Conservation (phyloP, 1,140 invertebrate genomes). For the Ericerus pela region DNA sequence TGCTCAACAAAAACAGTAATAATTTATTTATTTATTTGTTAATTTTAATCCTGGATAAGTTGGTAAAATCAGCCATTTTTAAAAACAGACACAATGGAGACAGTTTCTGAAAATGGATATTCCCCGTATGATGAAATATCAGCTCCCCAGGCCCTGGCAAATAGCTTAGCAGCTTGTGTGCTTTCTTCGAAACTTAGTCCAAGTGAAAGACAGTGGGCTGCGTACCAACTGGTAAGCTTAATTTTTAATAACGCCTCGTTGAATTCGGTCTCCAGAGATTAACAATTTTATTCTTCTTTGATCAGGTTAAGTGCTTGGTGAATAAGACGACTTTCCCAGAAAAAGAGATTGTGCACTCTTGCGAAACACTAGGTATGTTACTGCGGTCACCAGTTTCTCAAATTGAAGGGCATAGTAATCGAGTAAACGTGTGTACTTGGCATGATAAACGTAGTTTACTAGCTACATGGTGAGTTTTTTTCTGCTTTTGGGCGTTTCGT, state of each 20-base stretch:
- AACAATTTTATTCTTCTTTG: no score
- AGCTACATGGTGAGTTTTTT: slow-evolving; percentile 32
- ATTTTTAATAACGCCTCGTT: neutral
- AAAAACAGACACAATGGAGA: neutral
- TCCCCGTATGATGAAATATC: slow-evolving; percentile 22
- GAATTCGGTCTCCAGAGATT: neutral
- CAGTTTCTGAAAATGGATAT: no score
- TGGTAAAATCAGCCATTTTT: no score
- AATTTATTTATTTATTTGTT: no score
- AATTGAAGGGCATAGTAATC: slow-evolving; percentile 41
- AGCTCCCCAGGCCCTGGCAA: slow-evolving; percentile 38
- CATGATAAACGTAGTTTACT: slow-evolving; percentile 32
- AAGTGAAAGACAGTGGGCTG: slow-evolving; percentile 42
- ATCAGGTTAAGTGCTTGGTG: slow-evolving; percentile 10
- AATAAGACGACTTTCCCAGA: neutral
- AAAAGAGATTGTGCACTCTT: neutral
- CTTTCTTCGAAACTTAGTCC: slow-evolving; percentile 36
- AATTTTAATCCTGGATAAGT: no score
- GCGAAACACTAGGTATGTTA: slow-evolving; percentile 14
- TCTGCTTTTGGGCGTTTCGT: neutral
- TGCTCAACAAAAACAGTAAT: neutral
- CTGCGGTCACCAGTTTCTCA: slow-evolving; percentile 21
- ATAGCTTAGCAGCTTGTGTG: slow-evolving; percentile 44
- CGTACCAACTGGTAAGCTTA: slow-evolving; percentile 36
- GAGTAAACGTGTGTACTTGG: slow-evolving; percentile 34